Evolutionary conservation across 2,888 invertebrate species (phyloP), one percentile per base, ranked within the genome.

Genomic region (Argyresthia albistria): DNA sequence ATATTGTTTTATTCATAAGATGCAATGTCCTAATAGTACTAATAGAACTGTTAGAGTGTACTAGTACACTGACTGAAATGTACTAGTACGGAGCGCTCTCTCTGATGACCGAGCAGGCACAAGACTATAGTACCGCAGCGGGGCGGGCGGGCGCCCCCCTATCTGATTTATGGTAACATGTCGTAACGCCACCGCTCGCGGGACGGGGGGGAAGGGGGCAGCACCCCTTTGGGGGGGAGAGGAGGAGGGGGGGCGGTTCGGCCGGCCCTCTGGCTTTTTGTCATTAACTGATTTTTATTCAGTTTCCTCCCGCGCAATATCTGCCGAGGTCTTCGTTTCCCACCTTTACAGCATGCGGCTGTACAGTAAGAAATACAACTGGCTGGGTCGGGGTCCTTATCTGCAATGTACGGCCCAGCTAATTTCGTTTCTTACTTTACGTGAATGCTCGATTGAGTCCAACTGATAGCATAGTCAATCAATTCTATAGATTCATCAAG

Each of bases 91-190:
- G n/a, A n/a, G n/a, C n/a, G n/a, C n/a, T n/a, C n/a, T n/a, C n/a
- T n/a, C n/a, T n/a, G n/a, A n/a, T n/a, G n/a, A n/a, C n/a, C n/a
- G n/a, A n/a, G n/a, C n/a, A n/a, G n/a, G n/a, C n/a, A n/a, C n/a
- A n/a, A n/a, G n/a, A 25, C 43, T 52, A 46, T 12, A n/a, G 51
- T 35, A 51, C 12, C 68, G 61, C 58, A 59, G 59, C 59, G 65
- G 60, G 69, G 69, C 66, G 67, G 67, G 69, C 67, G 66, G 67
- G 67, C 70, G 68, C 63, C 68, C 69, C 74, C 80, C 82, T 80
- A 69, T 64, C 80, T 84, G 84, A 88, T 87, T 88, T 88, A 88
- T 87, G 80, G 83, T 72, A 79, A 84, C 80, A 78, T 82, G 88
- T 86, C 82, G 81, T 78, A 71, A 72, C 73, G 70, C 70, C 64